These are phyloP conservation scores for Muschampia plurimacula DNA, from an alignment of 2,888 invertebrate genomes.

Conservation along the genomic window DNA sequence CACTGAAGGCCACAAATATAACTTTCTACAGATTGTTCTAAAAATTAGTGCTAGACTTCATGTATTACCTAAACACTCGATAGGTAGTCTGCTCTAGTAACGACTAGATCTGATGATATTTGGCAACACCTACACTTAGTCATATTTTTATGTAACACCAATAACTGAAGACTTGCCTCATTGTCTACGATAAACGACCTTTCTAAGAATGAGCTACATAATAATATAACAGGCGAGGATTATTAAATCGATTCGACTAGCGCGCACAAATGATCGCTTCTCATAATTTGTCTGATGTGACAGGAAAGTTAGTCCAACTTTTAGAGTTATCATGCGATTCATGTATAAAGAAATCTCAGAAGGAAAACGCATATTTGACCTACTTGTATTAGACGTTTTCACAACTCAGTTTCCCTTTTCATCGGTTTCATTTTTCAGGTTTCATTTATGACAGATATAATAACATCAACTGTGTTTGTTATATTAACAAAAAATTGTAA, in stretches of 20 bases:
- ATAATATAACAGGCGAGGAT: neutral
- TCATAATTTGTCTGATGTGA: too few relatives aligned
- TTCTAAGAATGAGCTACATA: neutral
- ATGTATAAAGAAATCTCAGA: too few relatives aligned
- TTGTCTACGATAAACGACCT: neutral
- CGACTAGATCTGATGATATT: constrained; percentile 52
- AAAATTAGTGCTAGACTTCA: constrained; percentile 21
- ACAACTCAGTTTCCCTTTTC: too few relatives aligned
- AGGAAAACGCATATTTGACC: too few relatives aligned
- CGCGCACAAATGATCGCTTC: neutral
- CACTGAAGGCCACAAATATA: neutral
- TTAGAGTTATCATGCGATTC: too few relatives aligned
- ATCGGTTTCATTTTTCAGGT: too few relatives aligned
- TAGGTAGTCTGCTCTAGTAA: constrained; percentile 13
- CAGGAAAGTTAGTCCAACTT: too few relatives aligned
- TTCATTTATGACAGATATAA: too few relatives aligned
- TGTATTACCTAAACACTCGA: constrained; percentile 26
- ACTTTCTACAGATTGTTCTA: constrained; percentile 7
- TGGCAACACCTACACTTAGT: constrained; percentile 69
- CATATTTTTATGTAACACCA: constrained; percentile 63
- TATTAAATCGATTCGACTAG: neutral
- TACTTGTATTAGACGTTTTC: too few relatives aligned
- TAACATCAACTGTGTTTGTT: too few relatives aligned
- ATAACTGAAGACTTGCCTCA: constrained; percentile 50
- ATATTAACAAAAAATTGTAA: too few relatives aligned